Evolutionary conservation across 2,888 invertebrate species (phyloP).

Genomic region (Tanytarsus gracilentus): DNA sequence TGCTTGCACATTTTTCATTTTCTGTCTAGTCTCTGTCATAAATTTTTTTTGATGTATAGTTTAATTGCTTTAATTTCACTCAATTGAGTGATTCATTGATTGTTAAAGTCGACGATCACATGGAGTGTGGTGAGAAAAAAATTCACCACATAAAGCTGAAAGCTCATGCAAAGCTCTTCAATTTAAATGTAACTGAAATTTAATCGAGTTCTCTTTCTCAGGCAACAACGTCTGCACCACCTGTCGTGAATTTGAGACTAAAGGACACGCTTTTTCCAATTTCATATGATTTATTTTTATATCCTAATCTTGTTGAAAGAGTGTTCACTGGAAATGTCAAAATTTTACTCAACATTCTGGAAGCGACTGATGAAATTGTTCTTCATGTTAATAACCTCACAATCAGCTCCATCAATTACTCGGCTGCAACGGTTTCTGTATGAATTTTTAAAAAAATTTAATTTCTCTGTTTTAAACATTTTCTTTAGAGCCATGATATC

Average conservation of each 20-base stretch:
- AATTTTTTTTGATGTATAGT: too few species aligned
- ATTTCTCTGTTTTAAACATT: background rate
- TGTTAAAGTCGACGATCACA: too few species aligned
- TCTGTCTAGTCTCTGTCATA: too few species aligned
- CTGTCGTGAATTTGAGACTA: conserved; percentile 47
- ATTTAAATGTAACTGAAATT: background rate
- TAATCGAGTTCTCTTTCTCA: too few species aligned
- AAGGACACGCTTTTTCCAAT: conserved; percentile 51
- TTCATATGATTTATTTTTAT: conserved; percentile 57
- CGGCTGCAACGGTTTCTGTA: background rate
- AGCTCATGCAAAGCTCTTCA: conserved; percentile 33
- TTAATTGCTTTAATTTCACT: too few species aligned
- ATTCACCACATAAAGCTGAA: conserved; percentile 32
- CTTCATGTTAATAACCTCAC: conserved; percentile 54
- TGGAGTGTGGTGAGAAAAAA: too few species aligned
- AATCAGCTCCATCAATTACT: conserved; percentile 35
- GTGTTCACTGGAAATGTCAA: conserved; percentile 49
- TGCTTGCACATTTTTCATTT: too few species aligned
- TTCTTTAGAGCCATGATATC: conserved; percentile 30
- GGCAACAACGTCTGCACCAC: too few species aligned
- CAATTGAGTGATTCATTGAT: too few species aligned
- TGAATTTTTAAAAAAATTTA: background rate
- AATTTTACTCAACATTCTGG: conserved; percentile 44
- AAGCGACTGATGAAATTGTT: conserved; percentile 45
- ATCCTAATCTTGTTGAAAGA: conserved; percentile 54